These are phyloP conservation scores for Acholoe squamosa DNA, from an alignment of 2,888 invertebrate species.

Conservation along the genomic window DNA sequence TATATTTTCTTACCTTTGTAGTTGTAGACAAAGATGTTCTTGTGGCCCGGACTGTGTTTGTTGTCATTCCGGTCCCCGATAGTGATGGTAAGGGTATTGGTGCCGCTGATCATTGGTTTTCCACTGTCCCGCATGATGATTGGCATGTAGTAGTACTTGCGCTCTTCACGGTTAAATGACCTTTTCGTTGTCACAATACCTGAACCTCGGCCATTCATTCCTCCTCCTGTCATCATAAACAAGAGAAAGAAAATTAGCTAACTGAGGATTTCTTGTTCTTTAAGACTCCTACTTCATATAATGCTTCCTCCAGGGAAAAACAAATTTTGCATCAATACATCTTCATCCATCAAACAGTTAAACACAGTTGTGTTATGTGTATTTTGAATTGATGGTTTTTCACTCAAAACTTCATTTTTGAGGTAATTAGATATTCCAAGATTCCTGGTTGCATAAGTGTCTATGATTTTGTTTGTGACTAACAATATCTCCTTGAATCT, in stretches of 20 bases:
- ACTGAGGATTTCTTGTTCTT: too few species aligned
- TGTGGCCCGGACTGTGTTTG: slow-evolving; percentile 98
- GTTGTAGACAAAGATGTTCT: slow-evolving; percentile 98
- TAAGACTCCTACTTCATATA: too few species aligned
- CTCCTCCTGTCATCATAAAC: slow-evolving; percentile 70
- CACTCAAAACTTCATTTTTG: too few species aligned
- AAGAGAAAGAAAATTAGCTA: too few species aligned
- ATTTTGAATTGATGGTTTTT: too few species aligned
- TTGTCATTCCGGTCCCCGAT: slow-evolving; percentile 99
- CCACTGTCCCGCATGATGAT: slow-evolving; percentile 99
- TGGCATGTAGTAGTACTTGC: slow-evolving; percentile 97
- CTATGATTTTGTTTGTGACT: too few species aligned
- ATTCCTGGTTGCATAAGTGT: too few species aligned
- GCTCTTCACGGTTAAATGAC: slow-evolving; percentile 96
- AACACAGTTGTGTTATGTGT: too few species aligned
- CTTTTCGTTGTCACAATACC: slow-evolving; percentile 97
- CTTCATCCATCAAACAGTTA: too few species aligned
- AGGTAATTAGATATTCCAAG: too few species aligned
- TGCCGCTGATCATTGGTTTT: slow-evolving; percentile 92
- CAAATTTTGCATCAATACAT: too few species aligned
- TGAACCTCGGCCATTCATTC: slow-evolving; percentile 89
- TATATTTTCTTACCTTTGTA: slow-evolving; percentile 88
- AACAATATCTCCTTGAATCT: background rate
- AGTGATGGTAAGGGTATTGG: slow-evolving; percentile 96
- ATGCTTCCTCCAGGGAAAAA: too few species aligned